Percentiles rank a stretch among this genome's conserved stretches.
phyloP scores from a whole-genome alignment of 1,140 invertebrate genomes.

The Adelges cooleyi region DNA sequence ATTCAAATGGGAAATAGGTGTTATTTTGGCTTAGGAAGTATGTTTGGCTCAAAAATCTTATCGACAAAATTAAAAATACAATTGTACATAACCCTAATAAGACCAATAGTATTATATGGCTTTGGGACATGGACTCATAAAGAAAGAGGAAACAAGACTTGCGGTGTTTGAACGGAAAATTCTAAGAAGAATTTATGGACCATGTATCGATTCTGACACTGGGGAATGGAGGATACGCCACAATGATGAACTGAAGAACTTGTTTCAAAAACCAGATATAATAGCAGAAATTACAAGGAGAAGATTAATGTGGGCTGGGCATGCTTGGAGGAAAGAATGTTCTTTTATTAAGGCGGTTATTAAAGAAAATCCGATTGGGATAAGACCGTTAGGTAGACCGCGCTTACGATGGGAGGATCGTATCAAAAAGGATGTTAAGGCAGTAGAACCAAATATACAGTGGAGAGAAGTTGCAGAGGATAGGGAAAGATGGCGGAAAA shows the following conservation, averaged over 20 bases:
- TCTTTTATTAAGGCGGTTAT: neutral
- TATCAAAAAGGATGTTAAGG: neutral
- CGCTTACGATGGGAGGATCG: neutral
- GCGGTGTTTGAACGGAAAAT: conserved; percentile 10
- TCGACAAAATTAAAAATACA: neutral
- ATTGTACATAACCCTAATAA: neutral
- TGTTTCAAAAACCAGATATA: neutral
- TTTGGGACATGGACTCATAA: conserved; percentile 15
- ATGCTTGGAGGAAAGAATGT: neutral
- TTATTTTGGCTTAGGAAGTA: neutral
- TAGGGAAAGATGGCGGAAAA: neutral
- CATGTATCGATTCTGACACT: neutral
- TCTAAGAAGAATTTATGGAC: conserved; percentile 18
- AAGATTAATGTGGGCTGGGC: neutral
- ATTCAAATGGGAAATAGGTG: too few relatives aligned
- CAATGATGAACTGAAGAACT: neutral
- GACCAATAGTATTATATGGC: conserved; percentile 15
- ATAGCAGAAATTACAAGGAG: neutral
- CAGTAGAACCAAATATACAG: neutral
- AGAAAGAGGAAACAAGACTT: conserved; percentile 1
- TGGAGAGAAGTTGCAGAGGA: too few relatives aligned
- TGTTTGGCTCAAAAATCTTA: neutral
- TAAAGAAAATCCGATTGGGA: neutral
- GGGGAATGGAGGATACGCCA: neutral
- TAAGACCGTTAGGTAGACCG: neutral